Evolutionary conservation across 2,888 invertebrate species (phyloP), one percentile per base, ranked within the genome.

Genomic region (Tineola bisselliella): DNA sequence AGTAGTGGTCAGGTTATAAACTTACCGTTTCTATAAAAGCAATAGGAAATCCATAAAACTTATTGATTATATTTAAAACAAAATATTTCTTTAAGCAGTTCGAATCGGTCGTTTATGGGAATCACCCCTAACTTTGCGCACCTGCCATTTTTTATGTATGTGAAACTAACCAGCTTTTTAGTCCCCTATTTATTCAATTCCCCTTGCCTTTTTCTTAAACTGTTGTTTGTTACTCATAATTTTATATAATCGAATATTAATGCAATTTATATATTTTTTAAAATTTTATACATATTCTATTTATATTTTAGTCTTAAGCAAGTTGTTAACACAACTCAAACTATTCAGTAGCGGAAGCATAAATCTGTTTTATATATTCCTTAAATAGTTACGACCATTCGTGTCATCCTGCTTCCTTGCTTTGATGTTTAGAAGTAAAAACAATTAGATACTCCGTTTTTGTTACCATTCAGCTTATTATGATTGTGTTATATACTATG

Each of bases 101-200:
- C 3, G 10, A 38, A 38, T 10, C 10, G 38, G 38, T n/a, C 38
- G n/a, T 15, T 48, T 48, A 48, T 48, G 5, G 10, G 31, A 38
- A 48, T 5, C 48, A 48, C 48, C 17, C 17, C 48, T 48, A n/a
- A 48, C 15, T 48, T 3, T 10, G 15, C 15, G 17, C 48, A 48
- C 48, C 48, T 48, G 48, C 48, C 17, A 17, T 48, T 48, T 48
- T 48, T 48, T 48, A 15, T 19, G 17, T 52, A 60, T 60, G 54
- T 58, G 38, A 48, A 61, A 59, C 63, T 59, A 43, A 38, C 8
- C 38, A 15, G 15, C 38, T 17, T 25, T 61, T 15, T 61, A n/a
- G 38, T 44, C 25, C 1, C 44, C 44, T 5, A 6, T 25, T 25
- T 25, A 2, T 43, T 44, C 12, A 33, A 12, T 15, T 61, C 38